Conservation (phyloP, 2,888 invertebrate species). For the Drosophila anomelani region DNA sequence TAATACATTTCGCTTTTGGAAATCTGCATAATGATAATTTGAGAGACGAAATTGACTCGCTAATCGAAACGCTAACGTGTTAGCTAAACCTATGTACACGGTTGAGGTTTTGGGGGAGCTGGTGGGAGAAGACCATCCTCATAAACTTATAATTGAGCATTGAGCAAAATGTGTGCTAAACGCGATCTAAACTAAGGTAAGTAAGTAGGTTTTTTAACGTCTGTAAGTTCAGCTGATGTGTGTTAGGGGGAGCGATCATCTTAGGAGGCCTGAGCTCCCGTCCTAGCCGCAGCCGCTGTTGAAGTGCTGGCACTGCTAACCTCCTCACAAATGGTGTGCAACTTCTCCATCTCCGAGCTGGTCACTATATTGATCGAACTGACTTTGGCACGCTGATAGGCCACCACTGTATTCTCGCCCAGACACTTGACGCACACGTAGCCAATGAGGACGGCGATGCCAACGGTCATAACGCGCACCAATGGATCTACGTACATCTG, state of each 20-base stretch:
- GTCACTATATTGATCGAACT: constrained; percentile 92
- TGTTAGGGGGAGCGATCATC: constrained; percentile 2
- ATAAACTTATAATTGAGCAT: constrained; percentile 51
- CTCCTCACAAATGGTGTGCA: constrained; percentile 84
- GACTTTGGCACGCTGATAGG: constrained; percentile 96
- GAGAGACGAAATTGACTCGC: constrained; percentile 74
- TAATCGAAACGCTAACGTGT: constrained; percentile 53
- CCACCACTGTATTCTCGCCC: constrained; percentile 93
- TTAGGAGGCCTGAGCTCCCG: constrained; percentile 53
- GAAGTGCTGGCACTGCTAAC: constrained; percentile 70
- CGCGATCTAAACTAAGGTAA: constrained; percentile 54
- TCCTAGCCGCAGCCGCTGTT: constrained; percentile 47
- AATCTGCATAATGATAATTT: constrained; percentile 59
- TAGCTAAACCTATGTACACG: constrained; percentile 66
- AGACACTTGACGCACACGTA: constrained; percentile 95
- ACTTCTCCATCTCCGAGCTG: constrained; percentile 83
- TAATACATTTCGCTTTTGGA: constrained; percentile 67
- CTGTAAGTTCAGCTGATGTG: constrained; percentile 46
- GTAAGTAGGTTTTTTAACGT: constrained; percentile 43
- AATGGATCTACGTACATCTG: constrained; percentile 92
- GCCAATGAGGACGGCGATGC: constrained; percentile 91
- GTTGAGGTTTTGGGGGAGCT: constrained; percentile 32
- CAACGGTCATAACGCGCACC: constrained; percentile 92
- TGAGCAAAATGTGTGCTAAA: constrained; percentile 72
- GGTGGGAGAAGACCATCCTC: constrained; percentile 13